phyloP scores from a whole-genome alignment of 2,888 invertebrate species.

The Rhagonycha lutea region DNA sequence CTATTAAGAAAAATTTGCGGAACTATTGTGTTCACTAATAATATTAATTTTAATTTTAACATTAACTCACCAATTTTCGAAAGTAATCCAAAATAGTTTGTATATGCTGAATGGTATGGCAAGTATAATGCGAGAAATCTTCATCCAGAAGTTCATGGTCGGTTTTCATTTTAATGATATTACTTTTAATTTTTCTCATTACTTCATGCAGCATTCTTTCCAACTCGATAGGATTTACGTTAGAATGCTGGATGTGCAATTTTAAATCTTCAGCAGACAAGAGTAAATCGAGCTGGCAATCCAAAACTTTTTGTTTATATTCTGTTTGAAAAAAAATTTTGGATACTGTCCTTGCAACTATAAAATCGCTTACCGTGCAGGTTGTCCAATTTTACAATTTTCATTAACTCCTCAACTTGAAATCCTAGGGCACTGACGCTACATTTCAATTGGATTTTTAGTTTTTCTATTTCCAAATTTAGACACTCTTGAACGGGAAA shows the following conservation, averaged over 20 bases:
- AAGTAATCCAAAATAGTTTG: neutral
- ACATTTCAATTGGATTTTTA: too few relatives aligned
- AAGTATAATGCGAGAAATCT: neutral
- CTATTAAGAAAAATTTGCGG: neutral
- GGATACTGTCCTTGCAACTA: neutral
- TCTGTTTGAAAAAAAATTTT: neutral
- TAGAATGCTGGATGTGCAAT: neutral
- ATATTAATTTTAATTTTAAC: too few relatives aligned
- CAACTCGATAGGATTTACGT: neutral
- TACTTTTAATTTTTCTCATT: neutral
- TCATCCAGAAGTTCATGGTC: neutral
- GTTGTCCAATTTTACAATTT: too few relatives aligned
- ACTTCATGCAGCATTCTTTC: neutral
- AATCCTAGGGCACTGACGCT: too few relatives aligned
- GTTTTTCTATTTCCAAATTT: too few relatives aligned
- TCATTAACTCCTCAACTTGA: too few relatives aligned
- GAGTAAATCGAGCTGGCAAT: neutral
- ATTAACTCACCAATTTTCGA: neutral
- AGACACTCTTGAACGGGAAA: too few relatives aligned
- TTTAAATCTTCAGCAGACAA: neutral
- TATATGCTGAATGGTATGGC: neutral
- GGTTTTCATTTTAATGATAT: neutral
- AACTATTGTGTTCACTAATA: too few relatives aligned
- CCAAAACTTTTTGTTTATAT: neutral
- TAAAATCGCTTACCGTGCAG: neutral